phyloP scores from a whole-genome alignment of 2,113 vertebrate genomes.

The Tyrannus savana region DNA sequence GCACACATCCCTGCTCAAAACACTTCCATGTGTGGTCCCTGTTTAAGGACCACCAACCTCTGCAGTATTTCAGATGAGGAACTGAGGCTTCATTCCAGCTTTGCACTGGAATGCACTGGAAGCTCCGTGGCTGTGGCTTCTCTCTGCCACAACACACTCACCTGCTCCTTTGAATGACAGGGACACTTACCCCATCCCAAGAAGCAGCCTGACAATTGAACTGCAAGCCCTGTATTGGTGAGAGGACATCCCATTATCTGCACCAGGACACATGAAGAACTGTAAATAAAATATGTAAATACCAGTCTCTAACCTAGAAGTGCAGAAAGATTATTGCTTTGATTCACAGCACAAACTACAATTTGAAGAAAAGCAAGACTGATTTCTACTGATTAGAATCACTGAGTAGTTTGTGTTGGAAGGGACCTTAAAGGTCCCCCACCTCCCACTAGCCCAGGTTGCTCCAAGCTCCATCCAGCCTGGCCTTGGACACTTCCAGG shows the following conservation, averaged over 20 bases:
- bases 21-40: rapidly evolving
- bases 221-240: background rate
- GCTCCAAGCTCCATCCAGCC: background rate
- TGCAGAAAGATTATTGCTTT: background rate
- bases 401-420: background rate
- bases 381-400: background rate
- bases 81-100: background rate
- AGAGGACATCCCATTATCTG: background rate
- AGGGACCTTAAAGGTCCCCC: background rate
- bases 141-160: background rate
- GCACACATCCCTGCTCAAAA: background rate
- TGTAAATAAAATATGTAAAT: background rate
- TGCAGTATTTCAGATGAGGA: background rate
- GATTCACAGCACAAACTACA: background rate
- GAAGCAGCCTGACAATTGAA: background rate
- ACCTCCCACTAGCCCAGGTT: background rate
- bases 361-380: background rate
- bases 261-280: background rate
- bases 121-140: background rate
- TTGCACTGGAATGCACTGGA: background rate
- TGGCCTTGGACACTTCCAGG: background rate
- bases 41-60: background rate
- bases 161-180: background rate
- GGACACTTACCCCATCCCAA: background rate
- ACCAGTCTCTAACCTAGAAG: background rate